Evolutionary conservation across 2,797 vertebrate genomes (phyloP), one percentile per base, ranked within the genome.

Genomic region (Chiroxiphia lanceolata): DNA sequence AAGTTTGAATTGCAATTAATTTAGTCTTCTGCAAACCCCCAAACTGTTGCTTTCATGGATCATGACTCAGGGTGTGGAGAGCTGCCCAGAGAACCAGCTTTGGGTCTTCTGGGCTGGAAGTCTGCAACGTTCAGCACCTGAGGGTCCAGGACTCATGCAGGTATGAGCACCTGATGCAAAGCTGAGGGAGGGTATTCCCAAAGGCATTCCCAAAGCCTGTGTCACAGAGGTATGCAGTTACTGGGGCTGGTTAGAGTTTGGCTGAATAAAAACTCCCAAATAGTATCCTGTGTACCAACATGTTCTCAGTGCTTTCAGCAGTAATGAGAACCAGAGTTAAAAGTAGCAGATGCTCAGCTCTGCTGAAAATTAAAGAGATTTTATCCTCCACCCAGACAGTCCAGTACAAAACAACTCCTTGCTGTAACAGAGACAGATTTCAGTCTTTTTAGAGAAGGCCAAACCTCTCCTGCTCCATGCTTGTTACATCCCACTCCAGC

Each of bases 311-410:
- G 61, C 77, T 88, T 34, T 47, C 18, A 71, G 57, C 78, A 81
- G 61, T 22, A 61, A 56, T 4, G 36, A 87, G 71, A 89, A 22
- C 61, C 47, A 56, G 76, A 91, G 61, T 61, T 84, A 47, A 61
- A 88, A 83, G 94, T 3, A 93, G 74, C 76, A 92, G 92, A 93
- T 92, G 80, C 65, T 88, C 86, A 68, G 54, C 80, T 75, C 61
- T 57, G 53, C 56, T 68, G 84, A 89, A 84, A 85, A 85, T 25
- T 13, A 4, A 40, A 42, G 45, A 23, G 81, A 68, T 48, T 85
- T 92, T 45, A 20, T 77, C 51, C 79, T 63, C 89, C 3, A 0
- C 93, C 64, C 53, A 67, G 57, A 42, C 72, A 83, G 57, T 6
- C 36, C 33, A 0, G 61, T 50, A 31, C 67, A 75, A 81, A 96